Base-by-base conservation (phyloP, 1,140 invertebrate genomes). In the Thaumetopoea pityocampa region DNA sequence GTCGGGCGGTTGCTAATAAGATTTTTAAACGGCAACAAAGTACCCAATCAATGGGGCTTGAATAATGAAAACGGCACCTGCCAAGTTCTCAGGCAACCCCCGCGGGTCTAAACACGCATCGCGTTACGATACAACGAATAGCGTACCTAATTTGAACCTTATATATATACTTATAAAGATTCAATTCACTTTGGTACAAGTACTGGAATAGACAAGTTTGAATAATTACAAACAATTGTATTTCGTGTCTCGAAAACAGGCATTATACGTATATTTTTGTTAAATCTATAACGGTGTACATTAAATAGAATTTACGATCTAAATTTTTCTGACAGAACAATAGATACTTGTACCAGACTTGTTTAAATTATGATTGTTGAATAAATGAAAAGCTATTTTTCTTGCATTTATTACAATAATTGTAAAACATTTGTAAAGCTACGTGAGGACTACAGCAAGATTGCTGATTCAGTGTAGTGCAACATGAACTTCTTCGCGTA, bases 21-120 rank as follows among this genome's bases (percentile, higher is more conserved):
- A 79, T 83, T 83, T 83, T 83, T 83, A 83, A 81, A 83, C 74
- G 74, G 72, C 77, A 78, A 82, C 78, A 83, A 83, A 83, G 74
- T 83, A 81, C 76, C 79, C 77, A 83, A 83, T 83, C 79, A 83
- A 83, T 83, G 79, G 70, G 56, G 72, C 73, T 76, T 83, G 79
- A 83, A 83, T 83, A 83, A 83, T 83, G 79, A 83, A 83, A 78
- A 70, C 60, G 65, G 60, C 79, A 83, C 77, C 79, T 83, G 79
- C 66, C 43, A 55, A 50, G 66, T 78, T 81, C 78, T 53, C 72
- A 79, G 63, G 67, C 66, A 66, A 54, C 74, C 74, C 71, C 67
- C 59, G 46, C 37, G 24, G 41, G 47, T 57, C 60, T 69, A 69
- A 71, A 73, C 76, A 81, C 79, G 78, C 78, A 82, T 65, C 52